These are phyloP conservation scores for Cactoblastis cactorum DNA, from an alignment of 2,888 invertebrate genomes.

Conservation along the genomic window DNA sequence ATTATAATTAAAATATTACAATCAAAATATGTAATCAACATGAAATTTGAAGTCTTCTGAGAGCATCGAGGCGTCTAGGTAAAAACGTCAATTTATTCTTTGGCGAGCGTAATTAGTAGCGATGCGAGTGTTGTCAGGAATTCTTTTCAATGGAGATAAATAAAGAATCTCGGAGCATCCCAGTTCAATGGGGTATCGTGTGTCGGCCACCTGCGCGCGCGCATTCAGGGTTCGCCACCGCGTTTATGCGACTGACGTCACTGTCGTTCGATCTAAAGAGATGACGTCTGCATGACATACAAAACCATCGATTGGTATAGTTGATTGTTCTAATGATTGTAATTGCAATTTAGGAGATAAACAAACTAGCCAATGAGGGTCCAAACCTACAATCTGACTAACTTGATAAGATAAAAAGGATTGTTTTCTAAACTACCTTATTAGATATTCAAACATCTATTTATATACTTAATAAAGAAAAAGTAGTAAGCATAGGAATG, in stretches of 20 bases:
- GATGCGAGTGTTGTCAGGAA: constrained; percentile 71
- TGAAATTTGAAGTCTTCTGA: background rate
- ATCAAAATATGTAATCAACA: background rate
- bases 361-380: too few species aligned
- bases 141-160: constrained; percentile 72
- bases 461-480: too few species aligned
- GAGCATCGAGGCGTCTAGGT: background rate
- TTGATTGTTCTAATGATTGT: background rate
- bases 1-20: too few species aligned
- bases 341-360: background rate
- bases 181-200: constrained; percentile 72
- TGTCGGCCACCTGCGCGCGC: constrained; percentile 76
- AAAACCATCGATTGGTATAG: background rate
- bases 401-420: too few species aligned
- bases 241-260: background rate
- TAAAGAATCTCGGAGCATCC: constrained; percentile 53
- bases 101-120: constrained; percentile 70
- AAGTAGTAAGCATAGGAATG: too few species aligned
- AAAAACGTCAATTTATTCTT: constrained; percentile 36
- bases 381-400: too few species aligned
- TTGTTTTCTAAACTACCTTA: too few species aligned
- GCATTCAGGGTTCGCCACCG: constrained; percentile 32
- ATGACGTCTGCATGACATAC: background rate
- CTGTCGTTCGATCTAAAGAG: background rate
- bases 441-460: too few species aligned